Evolutionary conservation across 2,888 invertebrate species (phyloP).

Genomic region (Eilema griseolum): DNA sequence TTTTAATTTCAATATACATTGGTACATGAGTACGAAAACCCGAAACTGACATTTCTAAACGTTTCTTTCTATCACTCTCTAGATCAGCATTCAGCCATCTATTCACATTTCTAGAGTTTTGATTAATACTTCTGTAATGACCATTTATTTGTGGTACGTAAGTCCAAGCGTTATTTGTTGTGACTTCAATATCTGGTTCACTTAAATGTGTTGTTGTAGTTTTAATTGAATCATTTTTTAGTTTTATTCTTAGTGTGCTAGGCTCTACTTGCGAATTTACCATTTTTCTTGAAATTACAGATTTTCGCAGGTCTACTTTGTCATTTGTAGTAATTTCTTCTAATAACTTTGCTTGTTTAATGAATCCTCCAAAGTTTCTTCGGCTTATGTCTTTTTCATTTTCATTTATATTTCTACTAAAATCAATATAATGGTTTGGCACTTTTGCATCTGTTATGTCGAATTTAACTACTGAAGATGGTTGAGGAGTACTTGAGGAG

Average conservation of each 20-base stretch:
- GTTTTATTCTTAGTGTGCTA: constrained; percentile 62
- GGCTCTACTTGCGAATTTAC: constrained; percentile 46
- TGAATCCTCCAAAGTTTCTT: constrained; percentile 33
- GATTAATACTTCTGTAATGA: constrained; percentile 73
- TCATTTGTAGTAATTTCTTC: constrained; percentile 12
- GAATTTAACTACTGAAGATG: constrained; percentile 73
- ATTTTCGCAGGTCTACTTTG: not conserved
- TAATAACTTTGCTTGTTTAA: constrained; percentile 27
- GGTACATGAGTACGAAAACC: constrained; percentile 66
- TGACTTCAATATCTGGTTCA: constrained; percentile 34
- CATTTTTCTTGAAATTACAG: not conserved
- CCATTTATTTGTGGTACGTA: constrained; percentile 80
- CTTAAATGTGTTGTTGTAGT: constrained; percentile 45
- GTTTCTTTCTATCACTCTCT: constrained; percentile 69
- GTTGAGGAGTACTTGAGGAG: constrained; percentile 51
- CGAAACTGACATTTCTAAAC: constrained; percentile 67
- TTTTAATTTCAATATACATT: constrained; percentile 76
- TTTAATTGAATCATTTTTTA: constrained; percentile 63
- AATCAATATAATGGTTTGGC: constrained; percentile 67
- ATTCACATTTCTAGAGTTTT: constrained; percentile 62
- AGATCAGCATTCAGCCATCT: constrained; percentile 56
- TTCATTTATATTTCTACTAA: constrained; percentile 33
- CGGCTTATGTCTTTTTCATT: constrained; percentile 42
- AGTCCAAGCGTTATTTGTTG: constrained; percentile 60
- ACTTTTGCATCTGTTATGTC: constrained; percentile 78